Conservation (phyloP, 2,888 invertebrate genomes). For the Drosophila mimica region DNA sequence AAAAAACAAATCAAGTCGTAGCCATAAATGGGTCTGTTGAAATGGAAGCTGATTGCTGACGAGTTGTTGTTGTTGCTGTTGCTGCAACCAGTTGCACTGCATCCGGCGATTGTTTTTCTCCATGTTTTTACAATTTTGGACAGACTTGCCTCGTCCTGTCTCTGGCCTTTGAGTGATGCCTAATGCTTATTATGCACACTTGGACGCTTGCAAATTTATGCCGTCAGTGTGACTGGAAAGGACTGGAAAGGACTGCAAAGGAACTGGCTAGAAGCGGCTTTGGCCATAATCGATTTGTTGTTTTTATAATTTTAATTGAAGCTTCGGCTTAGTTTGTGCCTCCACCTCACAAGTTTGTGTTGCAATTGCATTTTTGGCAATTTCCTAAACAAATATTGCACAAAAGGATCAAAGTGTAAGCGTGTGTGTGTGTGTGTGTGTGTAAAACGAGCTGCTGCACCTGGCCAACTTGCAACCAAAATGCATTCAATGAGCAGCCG, state of each 20-base stretch:
- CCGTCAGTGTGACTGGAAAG: slow-evolving; percentile 4
- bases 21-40: slow-evolving; percentile 19
- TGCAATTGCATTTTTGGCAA: slow-evolving; percentile 63
- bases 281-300: slow-evolving; percentile 58
- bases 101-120: slow-evolving; percentile 47
- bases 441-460: neutral
- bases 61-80: slow-evolving; percentile 4
- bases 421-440: neutral
- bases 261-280: slow-evolving; percentile 8
- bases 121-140: slow-evolving; percentile 62
- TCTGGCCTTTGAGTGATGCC: slow-evolving; percentile 31
- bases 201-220: slow-evolving; percentile 66
- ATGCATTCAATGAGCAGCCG: slow-evolving; percentile 34
- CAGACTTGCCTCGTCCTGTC: slow-evolving; percentile 3
- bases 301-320: slow-evolving; percentile 78
- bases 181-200: slow-evolving; percentile 74
- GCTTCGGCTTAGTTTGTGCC: slow-evolving; percentile 38
- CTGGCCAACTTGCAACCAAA: slow-evolving; percentile 18
- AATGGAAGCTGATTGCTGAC: slow-evolving; percentile 36
- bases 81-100: slow-evolving; percentile 55
- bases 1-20: slow-evolving; percentile 18
- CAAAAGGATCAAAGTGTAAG: slow-evolving; percentile 61
- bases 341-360: slow-evolving; percentile 7
- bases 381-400: slow-evolving; percentile 76
- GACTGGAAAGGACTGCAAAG: slow-evolving; percentile 27